Evolutionary conservation across 2,797 vertebrate species (phyloP), one percentile per base, ranked within the genome.

Genomic region (Lutra lutra): DNA sequence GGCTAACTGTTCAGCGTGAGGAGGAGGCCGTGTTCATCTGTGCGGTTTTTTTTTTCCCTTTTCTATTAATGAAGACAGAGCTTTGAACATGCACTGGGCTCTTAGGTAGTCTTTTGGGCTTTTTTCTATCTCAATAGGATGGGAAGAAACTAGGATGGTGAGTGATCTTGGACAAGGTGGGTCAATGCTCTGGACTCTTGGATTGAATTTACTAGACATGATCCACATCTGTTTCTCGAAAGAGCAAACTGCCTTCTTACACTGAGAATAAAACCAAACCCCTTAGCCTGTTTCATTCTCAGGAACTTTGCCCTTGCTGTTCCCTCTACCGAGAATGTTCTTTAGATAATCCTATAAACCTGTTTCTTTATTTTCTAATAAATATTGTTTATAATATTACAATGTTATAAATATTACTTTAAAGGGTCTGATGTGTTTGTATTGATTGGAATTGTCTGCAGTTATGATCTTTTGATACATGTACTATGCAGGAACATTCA

Each of bases 361-460:
- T 27, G 12, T 68, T 51, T 70, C 51, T 88, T 85, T 38, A 91
- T 32, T 56, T 90, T 56, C 88, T 72, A 72, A 73, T 70, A 62
- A 70, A 75, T 60, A 58, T 58, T 73, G 7, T 66, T 90, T 54
- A 21, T 73, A 89, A 58, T 64, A 38, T n/a, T 68, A 11, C 3
- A 48, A 1, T 70, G 29, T 27, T 38, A n/a, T 78, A 23, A 29
- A 38, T 43, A 20, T 46, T 35, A 82, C 43, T 73, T 75, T 85
- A n/a, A 78, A 88, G 32, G 56, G 35, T 86, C 58, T 43, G 35
- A 60, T 54, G 83, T 80, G 11, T 82, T 97, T 95, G 97, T 95
- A 70, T 88, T 96, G 29, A 75, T 85, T 68, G 72, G 40, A 70
- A 62, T 54, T 75, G 2, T 54, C 18, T 83, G 79, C 68, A 12